Evolutionary conservation across 1,140 invertebrate species (phyloP), one percentile per base, ranked within the genome.

Genomic region (Scaptomyza pallida): DNA sequence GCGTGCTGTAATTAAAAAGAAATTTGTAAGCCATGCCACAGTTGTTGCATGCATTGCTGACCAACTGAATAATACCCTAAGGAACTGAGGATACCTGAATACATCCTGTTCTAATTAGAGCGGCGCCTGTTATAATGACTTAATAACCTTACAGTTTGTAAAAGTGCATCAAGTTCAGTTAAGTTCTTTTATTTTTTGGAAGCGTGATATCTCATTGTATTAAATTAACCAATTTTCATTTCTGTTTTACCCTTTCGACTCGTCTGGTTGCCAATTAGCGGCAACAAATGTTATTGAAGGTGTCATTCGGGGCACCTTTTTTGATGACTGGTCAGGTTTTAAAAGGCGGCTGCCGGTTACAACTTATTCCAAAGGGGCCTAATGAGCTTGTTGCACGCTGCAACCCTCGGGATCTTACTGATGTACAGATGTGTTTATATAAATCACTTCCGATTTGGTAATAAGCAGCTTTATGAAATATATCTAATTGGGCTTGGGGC

Each of bases 291-390:
- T 12, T 47, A 17, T 48, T 59, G 54, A 35, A 86, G 81, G 81
- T 86, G 81, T 86, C 78, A 88, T 88, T 69, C 21, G 74, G 61
- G 75, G 74, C 81, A 88, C 82, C 82, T 88, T 55, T 78, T 78
- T 73, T 78, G 65, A 86, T 88, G 81, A 86, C 81, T 80, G 72
- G 54, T 65, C 72, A 75, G 72, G 69, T 78, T 86, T 75, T 41
- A 44, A 44, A 44, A 44, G 37, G 12, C 33, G 19, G 9, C 12
- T 19, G 37, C 16, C 5, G 16, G 47, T 41, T 35, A 63, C 15
- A 35, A 55, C 60, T 54, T 52, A 41, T 26, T 21, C n/a, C 23
- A 5, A 5, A 26, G 15, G 37, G 6, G 33, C 16, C 35, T 67
- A 67, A 67, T 69, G 65, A 54, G 56, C 17, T 13, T 44, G 44